phyloP scores from a whole-genome alignment of 2,797 vertebrate genomes.

The Molossus molossus region DNA sequence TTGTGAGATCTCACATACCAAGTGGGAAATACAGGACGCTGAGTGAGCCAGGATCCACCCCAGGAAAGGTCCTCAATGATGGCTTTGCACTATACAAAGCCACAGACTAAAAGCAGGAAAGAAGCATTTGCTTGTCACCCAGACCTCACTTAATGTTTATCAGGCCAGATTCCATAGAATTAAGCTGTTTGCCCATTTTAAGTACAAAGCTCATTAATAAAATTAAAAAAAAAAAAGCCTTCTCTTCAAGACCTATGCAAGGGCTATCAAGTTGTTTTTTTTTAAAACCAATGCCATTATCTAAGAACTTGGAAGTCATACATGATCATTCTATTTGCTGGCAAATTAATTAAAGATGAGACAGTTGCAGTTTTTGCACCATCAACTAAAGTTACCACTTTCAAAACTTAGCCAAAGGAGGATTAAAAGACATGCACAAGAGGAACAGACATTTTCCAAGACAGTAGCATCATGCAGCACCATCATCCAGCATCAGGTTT shows the following conservation, averaged over 20 bases:
- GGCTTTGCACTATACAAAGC: not conserved
- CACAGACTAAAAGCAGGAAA: not conserved
- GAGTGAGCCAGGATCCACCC: not conserved
- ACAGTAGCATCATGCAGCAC: not conserved
- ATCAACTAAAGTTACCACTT: constrained; percentile 50
- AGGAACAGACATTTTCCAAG: not conserved
- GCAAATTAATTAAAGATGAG: constrained; percentile 51
- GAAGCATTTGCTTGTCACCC: not conserved
- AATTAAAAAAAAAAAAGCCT: not conserved
- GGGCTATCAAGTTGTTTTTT: not conserved
- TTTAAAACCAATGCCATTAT: not conserved
- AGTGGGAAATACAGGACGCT: not conserved
- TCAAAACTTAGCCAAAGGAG: constrained; percentile 26
- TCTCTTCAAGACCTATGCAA: not conserved
- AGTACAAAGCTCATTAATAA: constrained; percentile 43
- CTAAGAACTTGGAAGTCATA: not conserved
- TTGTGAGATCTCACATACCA: not conserved
- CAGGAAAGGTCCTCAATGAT: constrained; percentile 16
- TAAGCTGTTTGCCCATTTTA: constrained; percentile 16
- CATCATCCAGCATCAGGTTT: not conserved
- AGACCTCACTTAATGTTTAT: constrained; percentile 10
- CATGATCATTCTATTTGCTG: not conserved
- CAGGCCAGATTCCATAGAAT: not conserved
- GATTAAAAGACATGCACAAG: not conserved
- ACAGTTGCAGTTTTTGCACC: constrained; percentile 28